Conservation (phyloP, 2,113 vertebrate species). For the Cercocebus atys region DNA sequence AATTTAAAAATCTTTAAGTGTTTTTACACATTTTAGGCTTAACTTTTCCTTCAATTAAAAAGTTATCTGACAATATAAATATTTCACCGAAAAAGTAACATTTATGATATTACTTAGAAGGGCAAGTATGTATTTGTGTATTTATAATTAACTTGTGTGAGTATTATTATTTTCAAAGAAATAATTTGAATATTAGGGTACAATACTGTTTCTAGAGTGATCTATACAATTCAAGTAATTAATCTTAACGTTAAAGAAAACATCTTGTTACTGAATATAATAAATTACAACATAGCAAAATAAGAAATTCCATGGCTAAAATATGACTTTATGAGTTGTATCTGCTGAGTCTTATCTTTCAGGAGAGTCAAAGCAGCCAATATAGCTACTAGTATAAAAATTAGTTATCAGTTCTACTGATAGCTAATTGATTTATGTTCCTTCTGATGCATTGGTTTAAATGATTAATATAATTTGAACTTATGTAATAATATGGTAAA, state of each 20-base stretch:
- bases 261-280: not conserved
- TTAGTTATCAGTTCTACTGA: not conserved
- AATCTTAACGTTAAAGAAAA: not conserved
- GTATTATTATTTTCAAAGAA: not conserved
- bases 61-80: not conserved
- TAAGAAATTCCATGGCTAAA: not conserved
- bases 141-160: not conserved
- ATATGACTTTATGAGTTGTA: not conserved
- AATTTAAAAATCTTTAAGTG: not conserved
- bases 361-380: rapidly evolving
- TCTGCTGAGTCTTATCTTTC: not conserved
- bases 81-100: not conserved
- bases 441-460: not conserved
- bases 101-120: not conserved
- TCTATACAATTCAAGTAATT: not conserved
- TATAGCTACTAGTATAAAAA: not conserved
- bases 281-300: not conserved
- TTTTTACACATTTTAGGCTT: not conserved
- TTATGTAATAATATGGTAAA: not conserved
- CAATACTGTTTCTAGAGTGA: not conserved
- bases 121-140: not conserved
- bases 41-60: not conserved
- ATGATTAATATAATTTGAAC: not conserved
- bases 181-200: not conserved
- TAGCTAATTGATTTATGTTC: not conserved